A percentile compares a stretch with the other conserved stretches of the same genome.
Evolutionary conservation across 2,797 vertebrate species (phyloP).

Genomic region (Anabas testudineus): DNA sequence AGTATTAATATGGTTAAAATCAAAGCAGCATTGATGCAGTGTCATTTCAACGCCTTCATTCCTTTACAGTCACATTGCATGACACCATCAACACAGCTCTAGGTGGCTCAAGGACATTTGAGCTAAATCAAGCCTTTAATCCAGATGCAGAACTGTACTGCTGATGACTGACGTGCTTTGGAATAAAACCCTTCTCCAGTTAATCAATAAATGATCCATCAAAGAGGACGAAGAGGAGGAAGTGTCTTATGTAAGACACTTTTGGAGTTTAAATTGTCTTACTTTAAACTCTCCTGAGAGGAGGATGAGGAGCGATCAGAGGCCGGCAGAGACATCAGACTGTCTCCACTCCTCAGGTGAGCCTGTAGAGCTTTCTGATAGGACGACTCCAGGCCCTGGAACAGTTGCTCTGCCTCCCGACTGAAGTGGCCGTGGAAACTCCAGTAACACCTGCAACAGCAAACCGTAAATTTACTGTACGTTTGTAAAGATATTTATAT

Average conservation of each 20-base stretch:
- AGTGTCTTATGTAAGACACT: too few species aligned
- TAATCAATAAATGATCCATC: background rate
- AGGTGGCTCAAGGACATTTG: too few species aligned
- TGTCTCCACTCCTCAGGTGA: conserved; percentile 92
- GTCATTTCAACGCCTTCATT: too few species aligned
- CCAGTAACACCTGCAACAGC: conserved; percentile 91
- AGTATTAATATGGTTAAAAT: too few species aligned
- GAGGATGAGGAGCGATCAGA: conserved; percentile 97
- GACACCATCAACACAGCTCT: too few species aligned
- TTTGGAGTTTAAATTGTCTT: too few species aligned
- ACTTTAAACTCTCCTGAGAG: conserved; percentile 98
- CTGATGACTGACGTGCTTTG: background rate
- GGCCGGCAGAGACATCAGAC: conserved; percentile 90
- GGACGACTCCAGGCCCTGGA: conserved; percentile 91
- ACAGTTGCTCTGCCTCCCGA: conserved; percentile 93
- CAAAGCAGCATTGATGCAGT: too few species aligned
- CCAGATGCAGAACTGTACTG: background rate
- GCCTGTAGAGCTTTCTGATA: conserved; percentile 97
- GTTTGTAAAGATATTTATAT: too few species aligned
- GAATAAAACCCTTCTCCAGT: background rate
- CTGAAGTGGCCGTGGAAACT: conserved; percentile 92
- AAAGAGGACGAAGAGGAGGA: background rate
- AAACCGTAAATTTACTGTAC: background rate
- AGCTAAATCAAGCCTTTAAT: background rate
- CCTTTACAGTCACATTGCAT: too few species aligned